Conservation (phyloP, 23 tunicate genomes). For the Halocynthia roretzi region DNA sequence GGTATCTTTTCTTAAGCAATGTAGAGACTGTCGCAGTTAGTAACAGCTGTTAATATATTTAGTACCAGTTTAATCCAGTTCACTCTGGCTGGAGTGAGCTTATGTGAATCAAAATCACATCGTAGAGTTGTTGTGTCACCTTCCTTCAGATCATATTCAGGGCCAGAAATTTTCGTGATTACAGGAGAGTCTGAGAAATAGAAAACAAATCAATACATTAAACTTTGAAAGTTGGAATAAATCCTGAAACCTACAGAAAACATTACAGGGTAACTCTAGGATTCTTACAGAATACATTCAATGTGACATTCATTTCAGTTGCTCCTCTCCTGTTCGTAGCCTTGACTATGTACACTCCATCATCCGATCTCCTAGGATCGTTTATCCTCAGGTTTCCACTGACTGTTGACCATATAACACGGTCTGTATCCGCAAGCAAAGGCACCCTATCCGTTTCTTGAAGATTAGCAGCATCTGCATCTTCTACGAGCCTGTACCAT, state of each 20-base stretch:
- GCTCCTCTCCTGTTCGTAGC: conserved; percentile 44
- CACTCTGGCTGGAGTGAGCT: conserved; percentile 26
- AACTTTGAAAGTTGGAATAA: background rate
- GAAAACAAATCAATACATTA: background rate
- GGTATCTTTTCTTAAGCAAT: background rate
- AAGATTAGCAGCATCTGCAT: background rate
- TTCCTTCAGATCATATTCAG: conserved; percentile 3
- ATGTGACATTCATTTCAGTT: conserved; percentile 13
- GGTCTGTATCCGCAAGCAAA: background rate
- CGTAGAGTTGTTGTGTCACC: conserved; percentile 50
- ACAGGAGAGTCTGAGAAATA: conserved; percentile 48
- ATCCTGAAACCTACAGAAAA: background rate
- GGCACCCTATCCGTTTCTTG: background rate
- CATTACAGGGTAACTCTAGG: background rate
- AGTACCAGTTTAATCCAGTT: conserved; percentile 60
- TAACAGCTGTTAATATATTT: background rate
- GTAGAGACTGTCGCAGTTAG: background rate
- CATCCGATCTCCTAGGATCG: conserved; percentile 31
- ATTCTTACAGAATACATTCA: conserved; percentile 70
- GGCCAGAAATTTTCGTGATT: conserved; percentile 25
- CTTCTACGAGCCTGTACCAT: conserved; percentile 28
- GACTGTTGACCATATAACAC: conserved; percentile 18
- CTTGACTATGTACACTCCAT: conserved; percentile 38
- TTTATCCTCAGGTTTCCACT: conserved; percentile 31
- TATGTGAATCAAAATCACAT: conserved; percentile 50